A percentile compares a stretch with the other conserved stretches of the same genome.
These are phyloP conservation scores for Drosophila orena DNA, from an alignment of 1,140 invertebrate genomes.

Conservation along the genomic window DNA sequence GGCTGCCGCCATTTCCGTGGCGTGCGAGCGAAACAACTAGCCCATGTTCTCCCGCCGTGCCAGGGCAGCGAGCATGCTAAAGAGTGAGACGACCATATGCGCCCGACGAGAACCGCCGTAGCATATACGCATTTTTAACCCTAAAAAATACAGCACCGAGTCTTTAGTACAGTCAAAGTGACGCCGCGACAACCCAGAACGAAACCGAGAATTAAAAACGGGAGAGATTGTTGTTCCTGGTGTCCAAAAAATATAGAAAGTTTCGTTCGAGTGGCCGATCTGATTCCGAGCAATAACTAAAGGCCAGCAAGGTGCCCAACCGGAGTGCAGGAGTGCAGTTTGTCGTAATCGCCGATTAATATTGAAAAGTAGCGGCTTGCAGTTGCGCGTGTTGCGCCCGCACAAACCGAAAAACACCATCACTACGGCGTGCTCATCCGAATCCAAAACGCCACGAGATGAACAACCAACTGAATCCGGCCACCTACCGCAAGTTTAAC, in stretches of 20 bases:
- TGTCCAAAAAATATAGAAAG: conserved; percentile 11
- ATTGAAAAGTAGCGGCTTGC: conserved; percentile 44
- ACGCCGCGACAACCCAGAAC: conserved; percentile 73
- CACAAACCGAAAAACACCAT: conserved; percentile 27
- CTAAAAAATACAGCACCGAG: conserved; percentile 78
- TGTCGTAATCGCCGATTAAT: conserved; percentile 28
- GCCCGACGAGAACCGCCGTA: conserved; percentile 1
- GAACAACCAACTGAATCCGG: conserved; percentile 81
- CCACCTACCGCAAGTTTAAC: conserved; percentile 84
- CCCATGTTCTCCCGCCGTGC: background rate
- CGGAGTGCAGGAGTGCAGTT: conserved; percentile 7
- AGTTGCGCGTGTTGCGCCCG: conserved; percentile 58
- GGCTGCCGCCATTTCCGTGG: conserved; percentile 68
- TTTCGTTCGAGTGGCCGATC: conserved; percentile 13
- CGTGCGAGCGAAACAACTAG: conserved; percentile 30
- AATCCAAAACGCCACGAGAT: conserved; percentile 39
- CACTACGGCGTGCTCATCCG: conserved; percentile 35
- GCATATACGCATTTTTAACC: conserved; percentile 65
- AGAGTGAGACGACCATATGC: conserved; percentile 30
- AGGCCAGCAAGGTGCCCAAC: background rate
- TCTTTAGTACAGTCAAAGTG: conserved; percentile 81
- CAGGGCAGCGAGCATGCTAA: conserved; percentile 30
- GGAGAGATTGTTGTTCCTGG: conserved; percentile 58
- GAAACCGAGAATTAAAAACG: conserved; percentile 53
- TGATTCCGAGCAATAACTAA: conserved; percentile 4